Conservation (phyloP, 1,140 invertebrate genomes). For the Muscidifurax raptorellus region DNA sequence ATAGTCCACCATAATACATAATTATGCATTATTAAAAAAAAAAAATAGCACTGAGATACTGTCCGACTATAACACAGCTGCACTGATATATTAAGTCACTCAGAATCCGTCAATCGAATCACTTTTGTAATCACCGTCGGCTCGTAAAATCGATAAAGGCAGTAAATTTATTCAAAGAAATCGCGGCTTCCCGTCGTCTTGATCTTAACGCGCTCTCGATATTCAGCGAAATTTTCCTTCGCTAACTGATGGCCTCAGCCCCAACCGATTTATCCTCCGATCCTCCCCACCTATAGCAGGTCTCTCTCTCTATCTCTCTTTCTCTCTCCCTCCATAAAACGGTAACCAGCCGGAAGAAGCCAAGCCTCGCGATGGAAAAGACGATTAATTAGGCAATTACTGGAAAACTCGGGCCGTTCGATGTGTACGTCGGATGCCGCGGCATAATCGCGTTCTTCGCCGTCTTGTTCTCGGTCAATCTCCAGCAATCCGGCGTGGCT, state of each 20-base stretch:
- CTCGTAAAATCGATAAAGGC: not conserved
- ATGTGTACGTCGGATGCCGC: not conserved
- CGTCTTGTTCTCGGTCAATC: not conserved
- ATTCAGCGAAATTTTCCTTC: conserved; percentile 13
- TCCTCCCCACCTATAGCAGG: not conserved
- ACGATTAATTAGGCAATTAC: conserved; percentile 28
- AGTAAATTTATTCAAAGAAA: no score
- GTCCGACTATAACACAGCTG: no score
- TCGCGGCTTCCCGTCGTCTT: not conserved
- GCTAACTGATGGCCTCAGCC: conserved; percentile 15
- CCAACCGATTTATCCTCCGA: not conserved
- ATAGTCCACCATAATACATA: not conserved
- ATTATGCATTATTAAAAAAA: no score
- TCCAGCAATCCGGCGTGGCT: not conserved
- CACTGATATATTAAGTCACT: not conserved
- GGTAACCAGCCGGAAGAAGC: not conserved
- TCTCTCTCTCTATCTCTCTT: conserved; percentile 20
- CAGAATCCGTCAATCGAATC: not conserved
- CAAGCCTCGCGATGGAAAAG: not conserved
- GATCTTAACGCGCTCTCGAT: not conserved
- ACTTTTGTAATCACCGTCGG: not conserved
- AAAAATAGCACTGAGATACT: no score
- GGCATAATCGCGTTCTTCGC: not conserved
- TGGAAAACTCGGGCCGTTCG: conserved; percentile 41
- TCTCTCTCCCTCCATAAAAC: not conserved